Base-by-base conservation (phyloP, 1,140 invertebrate species). In the Caenorhabditis briggsae region DNA sequence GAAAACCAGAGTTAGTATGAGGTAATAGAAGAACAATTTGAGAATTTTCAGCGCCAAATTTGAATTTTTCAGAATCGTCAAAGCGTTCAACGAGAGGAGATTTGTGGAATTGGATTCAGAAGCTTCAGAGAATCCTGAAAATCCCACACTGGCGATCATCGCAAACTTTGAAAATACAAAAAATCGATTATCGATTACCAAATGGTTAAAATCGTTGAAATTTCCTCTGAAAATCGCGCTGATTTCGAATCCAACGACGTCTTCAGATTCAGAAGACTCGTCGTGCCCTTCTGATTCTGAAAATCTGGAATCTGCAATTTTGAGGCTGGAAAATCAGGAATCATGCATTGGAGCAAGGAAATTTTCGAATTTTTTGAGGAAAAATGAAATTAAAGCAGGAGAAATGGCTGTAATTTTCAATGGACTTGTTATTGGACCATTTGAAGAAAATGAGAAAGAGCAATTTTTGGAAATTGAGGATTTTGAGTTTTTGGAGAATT, bases 401-500 rank as follows among this genome's bases (percentile, higher is more conserved):
- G 43, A 50, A 11, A 78, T 46, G 5, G 18, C 23, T 6, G 46
- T 78, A 11, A 14, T 78, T n/a, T 78, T 46, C 7, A 78, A 78
- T 50, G 70, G 70, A 78, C 41, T 78, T 11, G 20, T 78, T n/a
- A 78, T 78, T 78, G 70, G 46, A 53, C 61, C 61, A 33, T 20
- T 65, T 25, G 11, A 33, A 33, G 33, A 33, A 33, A 33, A 23
- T 41, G 46, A 18, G 8, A 14, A 53, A n/a, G 18, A 18, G 12
- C 18, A 78, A 7, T 11, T 18, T 50, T 43, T 70, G 33, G 23
- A 48, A 50, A 11, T 23, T 5, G 70, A 78, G 9, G 70, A 78
- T 78, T 78, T 78, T 23, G 46, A 78, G 9, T 78, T 53, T 50
- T 78, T 78, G 70, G 46, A 78, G 23, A 11, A 48, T 9, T 18